phyloP scores from a whole-genome alignment of 2,797 vertebrate genomes.

The Chrosomus eos region DNA sequence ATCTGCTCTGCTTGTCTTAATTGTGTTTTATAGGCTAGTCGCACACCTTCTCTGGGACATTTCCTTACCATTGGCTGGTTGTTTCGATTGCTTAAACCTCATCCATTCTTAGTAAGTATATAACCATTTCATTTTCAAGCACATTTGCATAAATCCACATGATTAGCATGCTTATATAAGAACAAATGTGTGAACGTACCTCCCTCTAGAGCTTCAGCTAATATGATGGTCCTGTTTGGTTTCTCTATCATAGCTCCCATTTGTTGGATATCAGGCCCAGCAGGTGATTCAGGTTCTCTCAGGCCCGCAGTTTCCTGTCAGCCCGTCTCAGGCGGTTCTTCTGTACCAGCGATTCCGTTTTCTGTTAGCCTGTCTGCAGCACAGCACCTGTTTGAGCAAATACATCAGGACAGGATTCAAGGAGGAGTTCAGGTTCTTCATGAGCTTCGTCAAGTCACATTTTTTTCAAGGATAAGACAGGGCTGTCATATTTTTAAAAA shows the following conservation, averaged over 20 bases:
- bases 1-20: not conserved
- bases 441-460: not conserved
- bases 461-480: not conserved
- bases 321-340: slow-evolving; percentile 74
- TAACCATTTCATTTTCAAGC: not conserved
- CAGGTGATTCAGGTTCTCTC: slow-evolving; percentile 73
- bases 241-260: slow-evolving; percentile 70
- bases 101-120: slow-evolving; percentile 72
- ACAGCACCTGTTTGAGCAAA: slow-evolving; percentile 71
- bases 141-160: not conserved
- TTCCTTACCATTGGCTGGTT: slow-evolving; percentile 77
- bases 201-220: not conserved
- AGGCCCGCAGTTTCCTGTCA: slow-evolving; percentile 60
- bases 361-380: slow-evolving; percentile 79
- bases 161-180: not conserved
- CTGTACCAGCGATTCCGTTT: slow-evolving; percentile 81
- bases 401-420: slow-evolving; percentile 72
- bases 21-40: slow-evolving; percentile 67
- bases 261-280: slow-evolving; percentile 74
- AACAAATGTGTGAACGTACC: not conserved
- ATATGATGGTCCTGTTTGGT: not conserved
- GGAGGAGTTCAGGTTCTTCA: slow-evolving; percentile 82
- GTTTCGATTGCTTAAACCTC: slow-evolving; percentile 71
- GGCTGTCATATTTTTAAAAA: not conserved
- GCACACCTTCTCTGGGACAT: slow-evolving; percentile 60